phyloP scores from a whole-genome alignment of 2,797 vertebrate species.

The Alauda arvensis region DNA sequence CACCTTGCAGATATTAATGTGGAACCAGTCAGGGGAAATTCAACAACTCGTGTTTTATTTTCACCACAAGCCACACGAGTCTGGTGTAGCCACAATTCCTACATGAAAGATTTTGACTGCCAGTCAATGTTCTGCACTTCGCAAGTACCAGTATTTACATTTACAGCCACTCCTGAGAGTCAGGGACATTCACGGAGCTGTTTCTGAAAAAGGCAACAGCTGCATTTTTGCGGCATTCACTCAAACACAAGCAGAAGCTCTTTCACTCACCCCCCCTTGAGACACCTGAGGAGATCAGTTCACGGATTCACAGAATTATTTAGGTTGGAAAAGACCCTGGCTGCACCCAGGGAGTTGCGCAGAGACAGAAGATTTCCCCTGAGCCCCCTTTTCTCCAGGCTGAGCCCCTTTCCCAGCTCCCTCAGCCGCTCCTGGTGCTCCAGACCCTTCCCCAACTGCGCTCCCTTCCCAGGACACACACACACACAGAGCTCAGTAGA shows the following conservation, averaged over 20 bases:
- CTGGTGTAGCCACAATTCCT: not conserved
- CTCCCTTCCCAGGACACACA: not conserved
- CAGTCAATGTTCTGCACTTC: not conserved
- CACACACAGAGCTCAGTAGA: not conserved
- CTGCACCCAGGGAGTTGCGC: not conserved
- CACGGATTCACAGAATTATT: not conserved
- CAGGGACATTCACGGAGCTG: not conserved
- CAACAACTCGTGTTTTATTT: not conserved
- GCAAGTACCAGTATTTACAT: not conserved
- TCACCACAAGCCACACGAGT: not conserved
- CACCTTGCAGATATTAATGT: not conserved
- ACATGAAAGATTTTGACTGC: not conserved
- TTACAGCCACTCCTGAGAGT: not conserved
- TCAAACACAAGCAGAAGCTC: not conserved
- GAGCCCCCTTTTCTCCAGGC: not conserved
- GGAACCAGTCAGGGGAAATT: not conserved
- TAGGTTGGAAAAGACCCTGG: not conserved
- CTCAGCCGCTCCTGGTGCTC: accelerated
- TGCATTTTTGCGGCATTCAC: not conserved
- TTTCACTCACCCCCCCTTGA: not conserved
- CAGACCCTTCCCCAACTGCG: not conserved
- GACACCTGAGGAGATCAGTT: not conserved
- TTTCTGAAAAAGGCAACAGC: not conserved
- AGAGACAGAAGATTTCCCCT: not conserved
- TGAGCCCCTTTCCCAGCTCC: not conserved